Conservation (phyloP, 2,888 invertebrate species). For the Catocala sponsa region DNA sequence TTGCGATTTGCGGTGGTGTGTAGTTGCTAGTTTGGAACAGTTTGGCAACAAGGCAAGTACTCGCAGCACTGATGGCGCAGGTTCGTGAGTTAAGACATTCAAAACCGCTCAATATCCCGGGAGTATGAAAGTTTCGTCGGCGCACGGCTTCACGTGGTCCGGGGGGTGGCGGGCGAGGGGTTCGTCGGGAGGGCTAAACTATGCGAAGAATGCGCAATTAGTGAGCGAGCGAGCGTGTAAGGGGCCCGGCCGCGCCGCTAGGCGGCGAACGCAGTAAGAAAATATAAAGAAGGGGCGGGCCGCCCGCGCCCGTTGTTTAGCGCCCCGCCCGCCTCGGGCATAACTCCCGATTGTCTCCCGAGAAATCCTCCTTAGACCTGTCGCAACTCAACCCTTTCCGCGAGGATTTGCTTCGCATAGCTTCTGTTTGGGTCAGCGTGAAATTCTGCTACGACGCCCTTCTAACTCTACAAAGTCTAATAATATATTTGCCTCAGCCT, state of each 20-base stretch:
- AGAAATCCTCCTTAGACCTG: slow-evolving; percentile 85
- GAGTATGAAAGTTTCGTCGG: slow-evolving; percentile 87
- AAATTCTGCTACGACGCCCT: slow-evolving; percentile 77
- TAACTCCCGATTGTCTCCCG: slow-evolving; percentile 88
- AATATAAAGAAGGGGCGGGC: slow-evolving; percentile 91
- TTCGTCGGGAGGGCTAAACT: slow-evolving; percentile 93
- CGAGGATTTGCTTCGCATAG: slow-evolving; percentile 82
- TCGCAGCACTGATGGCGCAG: slow-evolving; percentile 71
- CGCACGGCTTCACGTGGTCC: slow-evolving; percentile 88
- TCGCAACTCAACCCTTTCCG: slow-evolving; percentile 85
- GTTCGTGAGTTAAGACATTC: slow-evolving; percentile 88
- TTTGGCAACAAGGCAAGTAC: slow-evolving; percentile 79
- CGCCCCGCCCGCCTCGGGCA: slow-evolving; percentile 87
- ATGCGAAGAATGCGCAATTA: slow-evolving; percentile 99
- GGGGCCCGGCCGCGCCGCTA: slow-evolving; percentile 89
- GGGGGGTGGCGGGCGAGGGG: slow-evolving; percentile 85
- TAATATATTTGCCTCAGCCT: slow-evolving; percentile 64
- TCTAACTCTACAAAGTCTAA: slow-evolving; percentile 71
- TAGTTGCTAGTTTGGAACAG: slow-evolving; percentile 70
- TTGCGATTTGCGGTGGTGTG: slow-evolving; percentile 61
- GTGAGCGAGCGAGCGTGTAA: slow-evolving; percentile 93
- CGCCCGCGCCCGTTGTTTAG: slow-evolving; percentile 87
- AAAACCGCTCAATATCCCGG: slow-evolving; percentile 88
- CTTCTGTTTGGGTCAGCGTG: slow-evolving; percentile 87
- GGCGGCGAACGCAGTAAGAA: slow-evolving; percentile 90